Base-by-base conservation (phyloP, 2,797 vertebrate genomes). In the Notamacropus eugenii region DNA sequence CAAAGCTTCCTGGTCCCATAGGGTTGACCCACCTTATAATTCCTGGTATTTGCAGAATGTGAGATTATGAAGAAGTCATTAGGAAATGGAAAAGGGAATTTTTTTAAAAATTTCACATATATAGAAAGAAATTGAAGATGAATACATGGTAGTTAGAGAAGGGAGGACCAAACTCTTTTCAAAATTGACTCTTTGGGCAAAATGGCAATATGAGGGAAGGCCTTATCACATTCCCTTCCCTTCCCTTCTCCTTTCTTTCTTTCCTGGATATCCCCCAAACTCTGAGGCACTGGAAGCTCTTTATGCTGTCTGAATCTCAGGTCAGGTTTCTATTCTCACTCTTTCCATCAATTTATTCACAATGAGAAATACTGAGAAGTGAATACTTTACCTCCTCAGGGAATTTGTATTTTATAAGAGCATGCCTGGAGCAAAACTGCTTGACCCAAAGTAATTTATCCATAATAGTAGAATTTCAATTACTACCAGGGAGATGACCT, bases 11-110 rank as follows among this genome's bases (percentile, higher is more conserved):
- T 55, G 6, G 31, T 67, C 58, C 40, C 5, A 95, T 91, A 8
- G 10, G 1, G 12, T n/a, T 12, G 12, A 22, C 54, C 50, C 54
- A 5, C 10, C 28, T 93, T 82, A 58, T 92, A 93, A 94, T 46
- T 74, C 93, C 96, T 94, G 55, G 91, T 10, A 95, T 92, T 92
- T 82, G 55, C 56, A 92, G 58, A 57, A 46, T 93, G 62, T 90
- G 91, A 1, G 16, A 87, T 57, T 93, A n/a, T 56, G 50, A 19
- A 93, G 62, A 58, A 31, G 34, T 29, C 91, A 56, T 34, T 34
- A 54, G 91, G 92, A 74, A 28, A 62, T 82, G 22, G 54, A 52
- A 96, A 93, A 92, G 93, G 54, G 59, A 96, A 93, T 54, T 82
- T 87, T 95, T 22, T 29, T 8, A 24, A 24, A 57, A 40, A 24